A percentile compares a stretch with the other conserved stretches of the same genome.
These are phyloP conservation scores for Macrochelys suwanniensis DNA, from an alignment of 2,797 vertebrate species.

Conservation along the genomic window DNA sequence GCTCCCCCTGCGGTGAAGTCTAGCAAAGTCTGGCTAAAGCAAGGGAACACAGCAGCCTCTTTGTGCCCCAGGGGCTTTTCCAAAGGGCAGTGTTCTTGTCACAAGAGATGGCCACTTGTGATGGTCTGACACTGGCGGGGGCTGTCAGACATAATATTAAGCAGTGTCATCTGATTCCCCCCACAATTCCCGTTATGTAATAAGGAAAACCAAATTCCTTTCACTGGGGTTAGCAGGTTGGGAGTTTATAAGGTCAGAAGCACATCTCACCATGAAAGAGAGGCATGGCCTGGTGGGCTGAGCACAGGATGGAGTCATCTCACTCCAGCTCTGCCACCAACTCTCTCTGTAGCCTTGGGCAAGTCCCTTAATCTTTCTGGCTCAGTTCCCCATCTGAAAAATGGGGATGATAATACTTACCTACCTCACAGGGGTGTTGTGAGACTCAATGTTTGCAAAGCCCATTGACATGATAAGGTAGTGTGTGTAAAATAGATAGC, in stretches of 20 bases:
- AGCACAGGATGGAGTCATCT: constrained; percentile 70
- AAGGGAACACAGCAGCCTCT: constrained; percentile 39
- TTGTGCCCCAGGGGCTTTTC: constrained; percentile 57
- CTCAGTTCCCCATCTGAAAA: constrained; percentile 64
- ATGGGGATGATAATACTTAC: constrained; percentile 74
- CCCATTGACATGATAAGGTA: constrained; percentile 60
- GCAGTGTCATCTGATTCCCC: neutral
- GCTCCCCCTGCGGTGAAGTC: neutral
- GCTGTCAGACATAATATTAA: constrained; percentile 11
- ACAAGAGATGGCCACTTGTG: constrained; percentile 14
- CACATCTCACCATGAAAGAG: constrained; percentile 63
- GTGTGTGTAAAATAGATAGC: neutral
- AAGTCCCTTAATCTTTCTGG: constrained; percentile 54
- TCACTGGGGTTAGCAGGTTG: constrained; percentile 29
- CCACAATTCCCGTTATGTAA: constrained; percentile 29
- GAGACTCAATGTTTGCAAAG: constrained; percentile 69
- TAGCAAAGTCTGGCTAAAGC: constrained; percentile 35
- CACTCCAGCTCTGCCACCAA: constrained; percentile 68
- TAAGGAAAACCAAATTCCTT: constrained; percentile 35
- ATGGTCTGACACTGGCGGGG: neutral
- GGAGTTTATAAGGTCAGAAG: constrained; percentile 63
- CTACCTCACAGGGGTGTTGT: constrained; percentile 78
- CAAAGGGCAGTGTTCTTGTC: constrained; percentile 30
- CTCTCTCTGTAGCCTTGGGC: constrained; percentile 71
- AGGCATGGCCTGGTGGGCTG: constrained; percentile 47